A percentile compares a stretch with the other conserved stretches of the same genome.
Evolutionary conservation across 2,797 vertebrate genomes (phyloP).

Genomic region (Buphagus erythrorhynchus): DNA sequence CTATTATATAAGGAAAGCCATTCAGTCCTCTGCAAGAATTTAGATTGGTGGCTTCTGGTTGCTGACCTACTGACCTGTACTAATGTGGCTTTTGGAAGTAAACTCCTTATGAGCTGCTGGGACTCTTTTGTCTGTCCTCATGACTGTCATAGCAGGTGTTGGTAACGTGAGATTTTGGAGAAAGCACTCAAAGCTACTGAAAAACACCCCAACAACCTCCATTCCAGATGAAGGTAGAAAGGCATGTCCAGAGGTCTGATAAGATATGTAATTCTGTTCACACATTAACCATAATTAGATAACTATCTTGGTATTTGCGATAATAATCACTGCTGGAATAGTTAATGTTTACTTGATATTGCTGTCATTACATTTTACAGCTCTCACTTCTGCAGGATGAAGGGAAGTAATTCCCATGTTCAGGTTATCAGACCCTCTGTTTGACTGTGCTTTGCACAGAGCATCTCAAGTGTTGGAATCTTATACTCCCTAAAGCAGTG

Average conservation of each 20-base stretch:
- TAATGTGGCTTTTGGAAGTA: background rate
- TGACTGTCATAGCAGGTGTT: background rate
- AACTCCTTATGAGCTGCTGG: background rate
- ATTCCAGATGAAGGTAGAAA: background rate
- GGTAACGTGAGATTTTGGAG: background rate
- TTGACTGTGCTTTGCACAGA: background rate
- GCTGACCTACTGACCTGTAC: background rate
- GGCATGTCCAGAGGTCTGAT: background rate
- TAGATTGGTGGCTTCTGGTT: background rate
- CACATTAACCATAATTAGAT: constrained; percentile 14
- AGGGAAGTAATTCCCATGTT: background rate
- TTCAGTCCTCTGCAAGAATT: background rate
- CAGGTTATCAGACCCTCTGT: background rate
- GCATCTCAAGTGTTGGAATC: background rate
- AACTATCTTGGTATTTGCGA: background rate
- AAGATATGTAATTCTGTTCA: background rate
- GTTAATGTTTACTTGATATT: constrained; percentile 38
- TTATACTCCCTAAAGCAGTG: background rate
- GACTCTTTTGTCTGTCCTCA: background rate
- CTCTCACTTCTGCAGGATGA: background rate
- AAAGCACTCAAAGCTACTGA: background rate
- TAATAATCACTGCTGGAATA: background rate
- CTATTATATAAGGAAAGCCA: background rate
- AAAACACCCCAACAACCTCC: background rate
- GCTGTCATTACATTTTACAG: constrained; percentile 30